A percentile compares a stretch with the other conserved stretches of the same genome.
Evolutionary conservation across 2,888 invertebrate genomes (phyloP).

Genomic region (Ephialtes manifestator): DNA sequence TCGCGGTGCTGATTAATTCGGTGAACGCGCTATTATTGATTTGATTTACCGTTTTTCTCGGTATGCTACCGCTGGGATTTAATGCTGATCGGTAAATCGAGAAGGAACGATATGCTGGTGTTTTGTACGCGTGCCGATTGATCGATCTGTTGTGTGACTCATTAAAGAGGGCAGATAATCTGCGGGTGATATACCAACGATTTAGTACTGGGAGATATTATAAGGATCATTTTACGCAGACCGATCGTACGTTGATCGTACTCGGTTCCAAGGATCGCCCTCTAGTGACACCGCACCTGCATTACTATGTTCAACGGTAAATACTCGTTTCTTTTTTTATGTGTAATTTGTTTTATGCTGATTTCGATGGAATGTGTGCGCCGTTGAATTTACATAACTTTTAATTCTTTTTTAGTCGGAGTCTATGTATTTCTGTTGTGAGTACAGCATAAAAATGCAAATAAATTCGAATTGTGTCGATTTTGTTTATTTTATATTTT

Average conservation of each 20-base stretch:
- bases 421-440: no score
- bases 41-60: not conserved
- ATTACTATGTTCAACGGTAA: slow-evolving; percentile 13
- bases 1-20: not conserved
- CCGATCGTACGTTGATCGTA: not conserved
- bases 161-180: not conserved
- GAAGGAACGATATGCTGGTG: not conserved
- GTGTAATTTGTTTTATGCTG: not conserved
- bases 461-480: no score
- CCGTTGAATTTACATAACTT: not conserved
- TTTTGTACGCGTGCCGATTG: slow-evolving; percentile 1
- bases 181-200: not conserved
- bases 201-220: not conserved
- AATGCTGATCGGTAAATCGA: not conserved
- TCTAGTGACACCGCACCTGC: not conserved
- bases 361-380: not conserved
- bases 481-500: no score
- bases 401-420: not conserved
- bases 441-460: no score
- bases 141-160: slow-evolving; percentile 10
- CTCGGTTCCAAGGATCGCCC: not conserved
- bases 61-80: not conserved
- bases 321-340: not conserved
- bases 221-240: not conserved
- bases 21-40: not conserved